These are phyloP conservation scores for Contarinia nasturtii DNA, from an alignment of 1,140 invertebrate genomes.

Conservation along the genomic window DNA sequence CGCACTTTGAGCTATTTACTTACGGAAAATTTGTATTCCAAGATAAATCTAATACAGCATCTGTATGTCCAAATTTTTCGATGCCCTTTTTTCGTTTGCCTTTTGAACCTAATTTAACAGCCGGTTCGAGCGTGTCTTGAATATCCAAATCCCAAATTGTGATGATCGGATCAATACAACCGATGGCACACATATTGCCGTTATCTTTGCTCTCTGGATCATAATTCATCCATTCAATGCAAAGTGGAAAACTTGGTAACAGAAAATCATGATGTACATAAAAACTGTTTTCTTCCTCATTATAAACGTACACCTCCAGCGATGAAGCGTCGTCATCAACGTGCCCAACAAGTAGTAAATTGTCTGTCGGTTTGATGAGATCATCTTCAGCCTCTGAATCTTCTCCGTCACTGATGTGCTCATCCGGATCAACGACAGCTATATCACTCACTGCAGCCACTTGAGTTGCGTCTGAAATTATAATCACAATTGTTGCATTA, in stretches of 20 bases:
- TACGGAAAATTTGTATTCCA: conserved; percentile 65
- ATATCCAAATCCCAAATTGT: conserved; percentile 92
- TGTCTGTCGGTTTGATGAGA: conserved; percentile 73
- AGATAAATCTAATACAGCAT: conserved; percentile 77
- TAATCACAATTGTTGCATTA: conserved; percentile 2
- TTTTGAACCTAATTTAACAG: conserved; percentile 57
- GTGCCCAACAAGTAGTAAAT: conserved; percentile 75
- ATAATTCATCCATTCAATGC: conserved; percentile 81
- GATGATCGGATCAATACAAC: conserved; percentile 78
- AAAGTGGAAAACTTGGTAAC: conserved; percentile 71
- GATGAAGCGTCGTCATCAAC: conserved; percentile 66
- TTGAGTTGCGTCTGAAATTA: conserved; percentile 6
- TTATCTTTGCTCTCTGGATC: conserved; percentile 34
- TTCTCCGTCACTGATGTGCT: conserved; percentile 21
- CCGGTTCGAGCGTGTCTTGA: conserved; percentile 73
- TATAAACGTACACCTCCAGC: conserved; percentile 85
- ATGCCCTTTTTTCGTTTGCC: conserved; percentile 52
- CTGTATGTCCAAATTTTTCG: conserved; percentile 55
- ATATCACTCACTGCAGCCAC: conserved; percentile 17
- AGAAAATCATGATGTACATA: conserved; percentile 89
- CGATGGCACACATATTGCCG: conserved; percentile 80
- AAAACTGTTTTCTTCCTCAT: conserved; percentile 67
- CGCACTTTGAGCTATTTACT: conserved; percentile 6
- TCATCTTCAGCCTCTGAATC: conserved; percentile 85
- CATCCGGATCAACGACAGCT: conserved; percentile 14